Conservation (phyloP, 2,797 vertebrate genomes). For the Gymnoscopelus microlampas region DNA sequence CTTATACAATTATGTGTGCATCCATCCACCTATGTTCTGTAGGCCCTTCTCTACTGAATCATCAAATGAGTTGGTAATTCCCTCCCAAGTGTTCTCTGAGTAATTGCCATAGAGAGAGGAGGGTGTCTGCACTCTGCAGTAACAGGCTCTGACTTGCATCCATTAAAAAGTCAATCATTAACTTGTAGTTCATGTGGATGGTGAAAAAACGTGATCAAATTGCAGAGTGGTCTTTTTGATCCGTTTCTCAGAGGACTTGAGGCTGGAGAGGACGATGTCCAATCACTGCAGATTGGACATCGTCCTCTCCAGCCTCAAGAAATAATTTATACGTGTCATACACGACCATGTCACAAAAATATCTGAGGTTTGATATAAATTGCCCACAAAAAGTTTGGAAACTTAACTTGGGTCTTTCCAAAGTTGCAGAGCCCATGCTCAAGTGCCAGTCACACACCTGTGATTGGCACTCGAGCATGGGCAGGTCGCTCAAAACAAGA, state of each 20-base stretch:
- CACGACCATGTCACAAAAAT: too few species aligned
- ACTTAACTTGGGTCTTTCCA: too few species aligned
- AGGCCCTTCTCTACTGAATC: conserved; percentile 19
- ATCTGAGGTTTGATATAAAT: too few species aligned
- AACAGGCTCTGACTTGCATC: conserved; percentile 15
- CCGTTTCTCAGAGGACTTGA: neutral
- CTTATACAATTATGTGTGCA: conserved; percentile 52
- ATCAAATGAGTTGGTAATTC: conserved; percentile 57
- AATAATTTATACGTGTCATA: too few species aligned
- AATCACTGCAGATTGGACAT: neutral
- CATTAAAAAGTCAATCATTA: conserved; percentile 38
- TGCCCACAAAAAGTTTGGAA: too few species aligned
- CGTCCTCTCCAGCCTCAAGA: neutral
- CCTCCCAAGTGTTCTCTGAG: conserved; percentile 42
- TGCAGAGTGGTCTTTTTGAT: neutral
- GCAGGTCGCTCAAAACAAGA: too few species aligned
- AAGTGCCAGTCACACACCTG: too few species aligned
- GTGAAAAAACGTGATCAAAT: neutral
- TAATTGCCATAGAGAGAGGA: conserved; percentile 36
- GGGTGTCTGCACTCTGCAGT: neutral
- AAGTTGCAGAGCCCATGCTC: too few species aligned
- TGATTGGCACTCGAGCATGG: too few species aligned
- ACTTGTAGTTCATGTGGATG: conserved; percentile 15
- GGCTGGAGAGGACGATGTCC: neutral
- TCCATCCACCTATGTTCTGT: conserved; percentile 38